Percentiles rank a stretch among this genome's conserved stretches.
Evolutionary conservation across 2,797 vertebrate species (phyloP).

Genomic region (Gymnoscopelus microlampas): DNA sequence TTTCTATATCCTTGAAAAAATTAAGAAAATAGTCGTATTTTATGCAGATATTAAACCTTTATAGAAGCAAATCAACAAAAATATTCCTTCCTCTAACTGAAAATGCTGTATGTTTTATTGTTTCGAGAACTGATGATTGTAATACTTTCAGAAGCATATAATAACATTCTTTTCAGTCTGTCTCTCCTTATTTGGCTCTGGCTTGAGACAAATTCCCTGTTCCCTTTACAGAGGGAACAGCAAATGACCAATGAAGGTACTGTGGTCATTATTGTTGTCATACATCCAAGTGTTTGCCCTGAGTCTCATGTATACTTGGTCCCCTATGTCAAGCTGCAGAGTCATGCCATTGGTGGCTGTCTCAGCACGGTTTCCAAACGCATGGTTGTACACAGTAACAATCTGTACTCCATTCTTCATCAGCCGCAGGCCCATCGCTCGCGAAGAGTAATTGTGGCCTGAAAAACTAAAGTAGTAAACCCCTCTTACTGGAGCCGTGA

Average conservation of each 20-base stretch:
- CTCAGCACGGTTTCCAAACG: accelerated
- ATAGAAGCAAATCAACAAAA: too few species aligned
- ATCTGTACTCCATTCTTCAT: slow-evolving; percentile 50
- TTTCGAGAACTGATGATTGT: too few species aligned
- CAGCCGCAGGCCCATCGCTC: slow-evolving; percentile 3
- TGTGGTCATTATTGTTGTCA: neutral
- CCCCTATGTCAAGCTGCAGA: slow-evolving; percentile 34
- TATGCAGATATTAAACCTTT: too few species aligned
- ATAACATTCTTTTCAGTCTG: too few species aligned
- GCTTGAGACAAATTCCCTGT: neutral
- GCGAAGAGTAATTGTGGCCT: neutral
- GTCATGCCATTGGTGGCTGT: slow-evolving; percentile 48
- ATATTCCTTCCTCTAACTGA: too few species aligned
- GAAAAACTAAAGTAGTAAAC: slow-evolving; percentile 57
- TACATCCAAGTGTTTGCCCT: neutral
- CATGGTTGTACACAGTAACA: slow-evolving; percentile 16
- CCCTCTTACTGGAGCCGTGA: slow-evolving; percentile 52
- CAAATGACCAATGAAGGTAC: slow-evolving; percentile 44
- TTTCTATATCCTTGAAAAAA: too few species aligned
- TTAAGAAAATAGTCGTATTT: too few species aligned
- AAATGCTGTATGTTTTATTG: too few species aligned
- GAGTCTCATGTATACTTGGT: slow-evolving; percentile 52
- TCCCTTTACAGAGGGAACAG: slow-evolving; percentile 42
- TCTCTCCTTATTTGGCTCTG: neutral
- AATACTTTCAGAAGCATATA: too few species aligned